These are phyloP conservation scores for Tinea trinotella DNA, from an alignment of 2,888 invertebrate genomes.

Conservation along the genomic window DNA sequence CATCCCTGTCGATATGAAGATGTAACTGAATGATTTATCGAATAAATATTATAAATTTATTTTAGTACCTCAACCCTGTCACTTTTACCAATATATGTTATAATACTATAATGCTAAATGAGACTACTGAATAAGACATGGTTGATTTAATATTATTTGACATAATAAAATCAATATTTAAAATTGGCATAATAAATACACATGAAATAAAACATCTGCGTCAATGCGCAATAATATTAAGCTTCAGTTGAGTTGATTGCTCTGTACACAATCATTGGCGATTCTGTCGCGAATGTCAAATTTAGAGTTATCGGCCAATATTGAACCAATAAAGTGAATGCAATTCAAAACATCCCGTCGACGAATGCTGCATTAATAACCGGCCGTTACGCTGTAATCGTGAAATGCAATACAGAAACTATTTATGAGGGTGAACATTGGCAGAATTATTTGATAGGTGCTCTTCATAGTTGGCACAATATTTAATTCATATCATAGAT, in stretches of 20 bases:
- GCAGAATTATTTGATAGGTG: background rate
- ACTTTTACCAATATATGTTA: too few relatives aligned
- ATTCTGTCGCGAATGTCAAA: constrained; percentile 27
- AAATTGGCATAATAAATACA: background rate
- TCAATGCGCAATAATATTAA: background rate
- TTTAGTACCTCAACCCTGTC: too few relatives aligned
- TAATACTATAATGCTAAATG: too few relatives aligned
- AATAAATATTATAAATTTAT: too few relatives aligned
- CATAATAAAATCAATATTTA: too few relatives aligned
- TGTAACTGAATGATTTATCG: too few relatives aligned
- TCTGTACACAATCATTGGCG: constrained; percentile 9
- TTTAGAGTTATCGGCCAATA: constrained; percentile 64
- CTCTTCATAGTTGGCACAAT: background rate
- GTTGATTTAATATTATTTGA: too few relatives aligned
- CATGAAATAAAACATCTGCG: background rate
- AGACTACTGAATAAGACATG: too few relatives aligned
- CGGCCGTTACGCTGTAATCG: constrained; percentile 66
- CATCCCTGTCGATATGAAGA: too few relatives aligned
- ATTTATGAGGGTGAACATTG: constrained; percentile 15
- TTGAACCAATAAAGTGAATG: constrained; percentile 58
- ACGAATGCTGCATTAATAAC: constrained; percentile 20
- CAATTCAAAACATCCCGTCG: constrained; percentile 68
- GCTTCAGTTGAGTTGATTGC: background rate
- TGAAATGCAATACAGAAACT: constrained; percentile 36
- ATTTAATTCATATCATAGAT: too few relatives aligned